These are phyloP conservation scores for Pyrochroa serraticornis DNA, from an alignment of 2,888 invertebrate species.

Conservation along the genomic window DNA sequence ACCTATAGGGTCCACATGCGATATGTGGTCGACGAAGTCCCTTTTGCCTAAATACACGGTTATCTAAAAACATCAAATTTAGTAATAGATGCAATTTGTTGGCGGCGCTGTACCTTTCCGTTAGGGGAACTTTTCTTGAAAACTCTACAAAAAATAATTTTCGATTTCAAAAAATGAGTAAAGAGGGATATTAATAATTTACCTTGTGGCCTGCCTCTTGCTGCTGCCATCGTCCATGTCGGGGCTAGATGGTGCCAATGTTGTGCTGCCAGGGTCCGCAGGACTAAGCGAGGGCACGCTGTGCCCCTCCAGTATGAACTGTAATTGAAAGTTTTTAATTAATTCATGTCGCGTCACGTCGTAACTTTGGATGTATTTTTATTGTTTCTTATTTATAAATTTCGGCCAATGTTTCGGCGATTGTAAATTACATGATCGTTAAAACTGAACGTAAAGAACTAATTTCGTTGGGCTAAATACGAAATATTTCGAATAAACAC, in stretches of 20 bases:
- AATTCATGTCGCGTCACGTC: constrained; percentile 20
- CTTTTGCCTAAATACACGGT: constrained; percentile 91
- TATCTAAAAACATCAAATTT: constrained; percentile 62
- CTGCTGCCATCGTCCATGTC: constrained; percentile 77
- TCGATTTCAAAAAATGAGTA: not conserved
- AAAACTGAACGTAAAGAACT: constrained; percentile 6
- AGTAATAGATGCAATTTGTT: not conserved
- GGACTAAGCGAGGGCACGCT: constrained; percentile 46
- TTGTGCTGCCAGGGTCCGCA: constrained; percentile 42
- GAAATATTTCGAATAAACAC: too few relatives aligned
- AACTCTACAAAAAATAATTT: constrained; percentile 68
- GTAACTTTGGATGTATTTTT: constrained; percentile 10
- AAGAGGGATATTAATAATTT: constrained; percentile 25
- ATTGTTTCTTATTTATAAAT: constrained; percentile 26
- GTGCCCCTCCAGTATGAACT: constrained; percentile 52
- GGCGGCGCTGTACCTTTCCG: constrained; percentile 73
- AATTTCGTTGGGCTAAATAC: too few relatives aligned
- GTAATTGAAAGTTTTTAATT: constrained; percentile 21
- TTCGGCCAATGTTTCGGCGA: constrained; percentile 4
- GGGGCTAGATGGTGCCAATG: constrained; percentile 59
- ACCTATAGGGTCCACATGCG: constrained; percentile 92
- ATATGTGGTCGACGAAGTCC: constrained; percentile 91
- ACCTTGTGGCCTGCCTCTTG: constrained; percentile 74
- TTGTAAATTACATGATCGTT: constrained; percentile 11
- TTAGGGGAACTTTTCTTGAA: constrained; percentile 98